These are phyloP conservation scores for Graptemys geographica DNA, from an alignment of 2,797 vertebrate genomes.

Conservation along the genomic window DNA sequence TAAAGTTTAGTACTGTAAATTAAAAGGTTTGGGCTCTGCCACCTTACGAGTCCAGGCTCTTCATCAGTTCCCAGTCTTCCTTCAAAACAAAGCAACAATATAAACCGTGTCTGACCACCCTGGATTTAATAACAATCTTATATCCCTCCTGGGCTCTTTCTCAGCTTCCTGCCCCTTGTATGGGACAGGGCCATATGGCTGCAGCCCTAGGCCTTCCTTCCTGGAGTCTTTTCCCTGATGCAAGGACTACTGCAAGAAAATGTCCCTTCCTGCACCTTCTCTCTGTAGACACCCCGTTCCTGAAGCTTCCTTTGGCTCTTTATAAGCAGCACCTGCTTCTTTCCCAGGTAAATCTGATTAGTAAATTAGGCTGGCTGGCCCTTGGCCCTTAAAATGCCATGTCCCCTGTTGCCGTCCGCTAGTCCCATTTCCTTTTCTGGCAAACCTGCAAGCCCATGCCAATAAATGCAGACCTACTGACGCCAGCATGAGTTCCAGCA, in stretches of 20 bases:
- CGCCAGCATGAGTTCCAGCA: not conserved
- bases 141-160: not conserved
- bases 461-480: not conserved
- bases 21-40: not conserved
- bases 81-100: not conserved
- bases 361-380: not conserved
- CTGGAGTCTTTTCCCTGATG: not conserved
- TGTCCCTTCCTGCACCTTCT: not conserved
- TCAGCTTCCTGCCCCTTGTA: not conserved
- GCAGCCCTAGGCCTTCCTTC: not conserved
- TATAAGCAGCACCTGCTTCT: not conserved
- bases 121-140: not conserved
- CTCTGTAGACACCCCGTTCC: not conserved
- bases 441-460: not conserved
- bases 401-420: fast-evolving
- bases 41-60: not conserved
- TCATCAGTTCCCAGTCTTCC: not conserved
- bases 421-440: not conserved
- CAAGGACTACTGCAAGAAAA: not conserved
- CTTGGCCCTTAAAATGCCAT: not conserved
- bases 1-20: not conserved
- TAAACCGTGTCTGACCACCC: not conserved
- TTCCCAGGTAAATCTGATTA: not conserved
- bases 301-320: not conserved
- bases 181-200: not conserved